Evolutionary conservation across 2,888 invertebrate genomes (phyloP), one percentile per base, ranked within the genome.

Genomic region (Helicoverpa assulta): DNA sequence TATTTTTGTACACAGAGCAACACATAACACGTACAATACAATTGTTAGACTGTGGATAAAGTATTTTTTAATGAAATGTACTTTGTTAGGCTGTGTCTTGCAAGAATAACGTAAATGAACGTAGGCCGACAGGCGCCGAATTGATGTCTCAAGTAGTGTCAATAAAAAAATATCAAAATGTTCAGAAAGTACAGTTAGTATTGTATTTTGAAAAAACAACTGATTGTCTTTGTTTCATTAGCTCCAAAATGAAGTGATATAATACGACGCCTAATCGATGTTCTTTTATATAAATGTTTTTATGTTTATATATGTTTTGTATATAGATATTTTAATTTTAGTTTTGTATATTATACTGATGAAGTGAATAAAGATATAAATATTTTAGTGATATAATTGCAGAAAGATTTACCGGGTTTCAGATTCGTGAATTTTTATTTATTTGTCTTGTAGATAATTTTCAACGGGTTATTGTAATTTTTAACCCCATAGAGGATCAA

Each of bases 91-190:
- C 73, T 78, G 51, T 74, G 75, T 29, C 59, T 67, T 57, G 40
- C n/a, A 70, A 74, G 70, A 67, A 61, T 57, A 71, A 50, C 51
- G 67, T 69, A 77, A 82, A 85, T 79, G 74, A 79, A 82, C 73
- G 73, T 67, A 74, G 81, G 80, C 70, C 70, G 76, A 43, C 70
- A 67, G 80, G 78, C 78, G 73, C 80, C 85, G 70, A 80, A 78
- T 74, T 71, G 63, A 69, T 81, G 82, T 83, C 71, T 82, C 72
- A 76, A 82, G 82, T 76, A 76, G 58, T 51, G 56, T 61, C 70
- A 68, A 67, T 62, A 67, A 77, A 79, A 79, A 57, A 57, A 71
- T 59, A 59, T 54, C 19, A 47, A 63, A 63, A 51, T 19, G 29
- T 37, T 65, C 83, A 81, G 83, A 67, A 80, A 75, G 72, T 75